Evolutionary conservation across 2,888 invertebrate species (phyloP).

Genomic region (Suillia variegata): DNA sequence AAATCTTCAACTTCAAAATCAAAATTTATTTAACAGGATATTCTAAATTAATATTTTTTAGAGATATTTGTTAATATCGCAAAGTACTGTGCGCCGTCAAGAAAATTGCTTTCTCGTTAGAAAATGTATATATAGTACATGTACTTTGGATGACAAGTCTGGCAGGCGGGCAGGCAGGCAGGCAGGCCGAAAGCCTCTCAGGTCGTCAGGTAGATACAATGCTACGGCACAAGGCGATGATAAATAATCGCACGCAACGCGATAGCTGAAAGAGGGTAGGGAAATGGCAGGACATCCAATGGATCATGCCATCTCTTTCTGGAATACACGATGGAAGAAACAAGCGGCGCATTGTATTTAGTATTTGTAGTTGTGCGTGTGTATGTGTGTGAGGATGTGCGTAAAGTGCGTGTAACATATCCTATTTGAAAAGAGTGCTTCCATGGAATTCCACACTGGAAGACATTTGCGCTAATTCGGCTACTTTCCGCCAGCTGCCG

Average conservation of each 20-base stretch:
- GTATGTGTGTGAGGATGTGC: background rate
- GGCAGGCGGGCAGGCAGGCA: too few relatives aligned
- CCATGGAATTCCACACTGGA: slow-evolving; percentile 20
- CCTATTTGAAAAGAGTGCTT: background rate
- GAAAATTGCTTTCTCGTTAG: slow-evolving; percentile 52
- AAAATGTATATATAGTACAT: too few relatives aligned
- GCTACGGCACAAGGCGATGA: too few relatives aligned
- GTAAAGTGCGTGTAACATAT: too few relatives aligned
- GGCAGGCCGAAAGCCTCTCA: background rate
- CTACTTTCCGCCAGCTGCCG: slow-evolving; percentile 44
- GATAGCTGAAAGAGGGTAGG: background rate
- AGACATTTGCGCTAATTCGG: slow-evolving; percentile 15
- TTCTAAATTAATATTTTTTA: too few relatives aligned
- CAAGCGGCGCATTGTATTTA: background rate
- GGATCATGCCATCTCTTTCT: background rate
- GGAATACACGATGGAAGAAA: background rate
- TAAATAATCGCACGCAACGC: too few relatives aligned
- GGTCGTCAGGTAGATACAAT: too few relatives aligned
- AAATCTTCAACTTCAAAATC: too few relatives aligned
- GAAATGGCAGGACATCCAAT: background rate
- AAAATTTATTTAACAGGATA: too few relatives aligned
- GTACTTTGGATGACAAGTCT: too few relatives aligned
- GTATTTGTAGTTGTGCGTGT: background rate
- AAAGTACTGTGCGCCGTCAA: too few relatives aligned
- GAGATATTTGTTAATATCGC: too few relatives aligned